Base-by-base conservation (phyloP, 1,140 invertebrate genomes). In the roundworm (Caenorhabditis elegans) region DNA sequence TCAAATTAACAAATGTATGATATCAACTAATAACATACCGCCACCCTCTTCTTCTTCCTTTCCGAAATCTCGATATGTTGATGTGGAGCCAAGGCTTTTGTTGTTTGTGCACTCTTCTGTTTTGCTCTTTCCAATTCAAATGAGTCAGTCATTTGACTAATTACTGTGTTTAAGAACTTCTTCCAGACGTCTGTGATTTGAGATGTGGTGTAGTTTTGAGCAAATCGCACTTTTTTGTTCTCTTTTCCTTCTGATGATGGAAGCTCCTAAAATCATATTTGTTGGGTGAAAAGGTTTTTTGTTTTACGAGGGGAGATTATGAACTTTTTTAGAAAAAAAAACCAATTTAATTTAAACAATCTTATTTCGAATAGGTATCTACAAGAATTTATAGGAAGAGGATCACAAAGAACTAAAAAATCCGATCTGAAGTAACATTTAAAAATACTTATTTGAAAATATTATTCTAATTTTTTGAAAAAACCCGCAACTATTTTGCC, bases 71-170 rank as follows among this genome's bases (percentile, higher is more conserved):
- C 77, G 11, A 83, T 15, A n/a, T 83, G 82, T 51, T 83, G 83
- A 80, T 84, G 83, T 28, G 83, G 83, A n/a, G 83, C 82, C 6
- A 84, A 48, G 13, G 83, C 76, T 31, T 84, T 83, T 43, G 55
- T 55, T 15, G 49, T 77, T 17, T 84, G 81, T 11, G 77, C 77
- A 76, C 85, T 78, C 17, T 65, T 79, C 55, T 76, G 76, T 49
- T 84, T 84, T 22, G 83, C 53, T 76, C 83, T 28, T 76, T 84
- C 83, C 77, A 79, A 53, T 51, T 84, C 83, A 43, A 84, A 84
- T 24, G 83, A 51, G 39, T 84, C 83, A 4, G 83, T 84, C 82
- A 84, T 84, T 36, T 84, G 83, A 28, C 65, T 76, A 36, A 79
- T 79, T 11, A 84, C n/a, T 4, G 78, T 84, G 15, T 51, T 60